These are phyloP conservation scores for Galeopsomyia nigrocyanea DNA, from an alignment of 2,888 invertebrate species.

Conservation along the genomic window DNA sequence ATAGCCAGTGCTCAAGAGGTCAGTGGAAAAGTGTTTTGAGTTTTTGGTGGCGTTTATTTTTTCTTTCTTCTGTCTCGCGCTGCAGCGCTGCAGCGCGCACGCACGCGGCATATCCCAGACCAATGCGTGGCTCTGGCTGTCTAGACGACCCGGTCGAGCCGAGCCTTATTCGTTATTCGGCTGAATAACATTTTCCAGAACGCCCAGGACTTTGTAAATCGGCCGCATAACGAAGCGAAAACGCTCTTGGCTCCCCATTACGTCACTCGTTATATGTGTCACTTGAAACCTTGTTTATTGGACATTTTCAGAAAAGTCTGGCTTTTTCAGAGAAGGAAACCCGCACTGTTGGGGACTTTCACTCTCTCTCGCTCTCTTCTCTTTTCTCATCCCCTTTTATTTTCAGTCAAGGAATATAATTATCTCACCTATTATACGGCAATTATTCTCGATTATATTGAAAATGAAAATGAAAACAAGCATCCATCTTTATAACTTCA, in stretches of 20 bases:
- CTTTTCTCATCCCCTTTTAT: too few species aligned
- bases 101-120: conserved; percentile 54
- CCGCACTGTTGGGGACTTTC: not conserved
- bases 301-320: conserved; percentile 19
- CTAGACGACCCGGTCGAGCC: conserved; percentile 57
- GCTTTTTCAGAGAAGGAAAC: conserved; percentile 23
- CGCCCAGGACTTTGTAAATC: conserved; percentile 41
- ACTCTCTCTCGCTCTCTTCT: too few species aligned
- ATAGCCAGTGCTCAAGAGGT: conserved; percentile 46
- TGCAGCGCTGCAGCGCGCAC: conserved; percentile 21
- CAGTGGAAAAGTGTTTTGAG: conserved; percentile 5
- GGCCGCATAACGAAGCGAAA: conserved; percentile 14
- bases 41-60: too few species aligned
- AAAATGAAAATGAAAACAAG: too few species aligned
- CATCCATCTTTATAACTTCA: too few species aligned
- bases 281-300: conserved; percentile 17
- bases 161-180: conserved; percentile 35
- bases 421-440: too few species aligned
- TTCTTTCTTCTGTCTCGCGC: too few species aligned
- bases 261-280: conserved; percentile 16
- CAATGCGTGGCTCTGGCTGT: conserved; percentile 65
- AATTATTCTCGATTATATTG: too few species aligned
- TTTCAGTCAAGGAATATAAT: too few species aligned
- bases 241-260: conserved; percentile 20
- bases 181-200: conserved; percentile 57